These are phyloP conservation scores for Pardosa pseudoannulata DNA, from an alignment of 2,888 invertebrate species.

Conservation along the genomic window DNA sequence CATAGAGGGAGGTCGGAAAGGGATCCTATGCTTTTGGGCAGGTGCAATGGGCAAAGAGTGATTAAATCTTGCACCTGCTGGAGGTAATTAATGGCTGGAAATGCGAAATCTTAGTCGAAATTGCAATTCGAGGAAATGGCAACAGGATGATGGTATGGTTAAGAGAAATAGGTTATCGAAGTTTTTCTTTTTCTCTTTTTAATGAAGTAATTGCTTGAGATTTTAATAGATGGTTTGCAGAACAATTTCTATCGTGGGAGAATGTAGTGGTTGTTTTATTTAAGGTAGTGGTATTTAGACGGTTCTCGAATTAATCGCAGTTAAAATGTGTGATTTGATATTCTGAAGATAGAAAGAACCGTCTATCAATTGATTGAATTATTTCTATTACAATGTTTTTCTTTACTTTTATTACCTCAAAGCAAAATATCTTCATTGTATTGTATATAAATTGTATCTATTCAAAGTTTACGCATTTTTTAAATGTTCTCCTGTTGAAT, in stretches of 20 bases:
- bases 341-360: no score
- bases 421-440: no score
- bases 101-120: slow-evolving; percentile 24
- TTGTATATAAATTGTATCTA: no score
- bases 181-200: slow-evolving; percentile 1
- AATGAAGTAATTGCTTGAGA: slow-evolving; percentile 4
- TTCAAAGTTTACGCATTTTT: no score
- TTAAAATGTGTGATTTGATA: no score
- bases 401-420: no score
- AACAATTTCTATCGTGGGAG: background rate
- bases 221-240: background rate
- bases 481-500: no score
- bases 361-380: no score
- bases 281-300: no score
- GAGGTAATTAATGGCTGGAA: slow-evolving; percentile 64
- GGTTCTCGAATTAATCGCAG: no score
- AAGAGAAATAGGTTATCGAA: background rate
- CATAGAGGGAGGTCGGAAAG: slow-evolving; percentile 7
- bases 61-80: slow-evolving; percentile 64
- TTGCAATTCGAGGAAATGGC: slow-evolving; percentile 13
- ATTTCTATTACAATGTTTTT: no score
- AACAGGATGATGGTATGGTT: background rate
- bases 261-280: background rate
- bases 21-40: slow-evolving; percentile 3
- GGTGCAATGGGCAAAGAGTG: slow-evolving; percentile 55